Evolutionary conservation across 2,888 invertebrate genomes (phyloP).

Genomic region (Tenthredo notha): DNA sequence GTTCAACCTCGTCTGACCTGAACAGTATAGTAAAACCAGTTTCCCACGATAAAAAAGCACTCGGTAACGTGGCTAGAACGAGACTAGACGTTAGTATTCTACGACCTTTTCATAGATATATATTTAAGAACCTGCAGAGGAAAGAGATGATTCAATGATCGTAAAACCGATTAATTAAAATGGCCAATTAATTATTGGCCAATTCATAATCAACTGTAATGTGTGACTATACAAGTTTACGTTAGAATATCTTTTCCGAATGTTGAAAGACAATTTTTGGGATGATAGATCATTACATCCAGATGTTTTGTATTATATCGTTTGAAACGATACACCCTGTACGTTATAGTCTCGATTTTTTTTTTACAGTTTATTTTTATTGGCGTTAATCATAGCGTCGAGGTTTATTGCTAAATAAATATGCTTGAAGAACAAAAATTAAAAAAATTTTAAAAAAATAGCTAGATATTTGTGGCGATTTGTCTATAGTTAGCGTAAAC

Average conservation of each 20-base stretch:
- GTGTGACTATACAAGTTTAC: no score
- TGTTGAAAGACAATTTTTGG: neutral
- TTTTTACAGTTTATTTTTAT: conserved; percentile 23
- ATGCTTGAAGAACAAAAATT: conserved; percentile 4
- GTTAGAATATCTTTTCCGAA: no score
- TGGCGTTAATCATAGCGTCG: conserved; percentile 22
- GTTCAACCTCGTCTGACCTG: conserved; percentile 39
- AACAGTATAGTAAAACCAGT: conserved; percentile 31
- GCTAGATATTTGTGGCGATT: conserved; percentile 12
- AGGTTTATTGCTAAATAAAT: conserved; percentile 30
- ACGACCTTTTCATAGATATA: no score
- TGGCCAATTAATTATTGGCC: no score
- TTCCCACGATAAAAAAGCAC: conserved; percentile 47
- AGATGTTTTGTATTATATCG: neutral
- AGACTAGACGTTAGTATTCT: neutral
- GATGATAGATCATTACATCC: neutral
- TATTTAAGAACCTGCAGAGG: no score
- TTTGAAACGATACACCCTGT: neutral
- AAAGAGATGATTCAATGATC: no score
- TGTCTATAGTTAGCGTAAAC: neutral
- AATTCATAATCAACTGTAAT: no score
- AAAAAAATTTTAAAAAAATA: no score
- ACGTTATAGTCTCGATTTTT: neutral
- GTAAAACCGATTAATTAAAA: no score
- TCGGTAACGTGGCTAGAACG: conserved; percentile 21